Conservation (phyloP, 2,113 vertebrate genomes). For the Kobus ellipsiprymnus region DNA sequence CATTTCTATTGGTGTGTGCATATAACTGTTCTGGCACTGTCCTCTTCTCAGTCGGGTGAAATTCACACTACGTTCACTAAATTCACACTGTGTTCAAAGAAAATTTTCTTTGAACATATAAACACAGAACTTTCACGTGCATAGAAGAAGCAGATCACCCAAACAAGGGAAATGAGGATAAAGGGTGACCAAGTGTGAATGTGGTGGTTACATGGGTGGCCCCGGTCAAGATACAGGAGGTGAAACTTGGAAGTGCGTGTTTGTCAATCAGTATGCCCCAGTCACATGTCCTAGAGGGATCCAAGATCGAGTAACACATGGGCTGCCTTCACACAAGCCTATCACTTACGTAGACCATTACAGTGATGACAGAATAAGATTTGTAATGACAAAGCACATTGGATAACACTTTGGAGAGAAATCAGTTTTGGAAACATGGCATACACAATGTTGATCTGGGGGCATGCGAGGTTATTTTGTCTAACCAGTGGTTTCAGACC, state of each 20-base stretch:
- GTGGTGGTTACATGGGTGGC: background rate
- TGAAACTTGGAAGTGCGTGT: background rate
- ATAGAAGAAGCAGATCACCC: background rate
- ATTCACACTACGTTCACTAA: background rate
- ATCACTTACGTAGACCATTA: background rate
- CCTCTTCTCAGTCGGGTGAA: background rate
- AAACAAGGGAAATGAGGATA: background rate
- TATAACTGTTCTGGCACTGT: background rate
- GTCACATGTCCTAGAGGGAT: background rate
- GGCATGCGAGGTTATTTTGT: background rate
- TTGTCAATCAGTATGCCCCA: background rate
- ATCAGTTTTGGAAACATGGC: background rate
- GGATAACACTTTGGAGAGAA: background rate
- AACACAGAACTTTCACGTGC: background rate
- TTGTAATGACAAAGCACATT: background rate
- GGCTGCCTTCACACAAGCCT: background rate
- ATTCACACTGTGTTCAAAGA: background rate
- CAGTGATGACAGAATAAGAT: background rate
- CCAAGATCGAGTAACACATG: background rate
- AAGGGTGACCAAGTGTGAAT: background rate
- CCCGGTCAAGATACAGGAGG: background rate
- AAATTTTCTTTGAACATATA: background rate
- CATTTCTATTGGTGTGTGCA: background rate
- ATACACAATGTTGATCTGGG: background rate
- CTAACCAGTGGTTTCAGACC: background rate